A percentile compares a stretch with the other conserved stretches of the same genome.
phyloP scores from a whole-genome alignment of 2,888 invertebrate genomes.

The Spodoptera picta region DNA sequence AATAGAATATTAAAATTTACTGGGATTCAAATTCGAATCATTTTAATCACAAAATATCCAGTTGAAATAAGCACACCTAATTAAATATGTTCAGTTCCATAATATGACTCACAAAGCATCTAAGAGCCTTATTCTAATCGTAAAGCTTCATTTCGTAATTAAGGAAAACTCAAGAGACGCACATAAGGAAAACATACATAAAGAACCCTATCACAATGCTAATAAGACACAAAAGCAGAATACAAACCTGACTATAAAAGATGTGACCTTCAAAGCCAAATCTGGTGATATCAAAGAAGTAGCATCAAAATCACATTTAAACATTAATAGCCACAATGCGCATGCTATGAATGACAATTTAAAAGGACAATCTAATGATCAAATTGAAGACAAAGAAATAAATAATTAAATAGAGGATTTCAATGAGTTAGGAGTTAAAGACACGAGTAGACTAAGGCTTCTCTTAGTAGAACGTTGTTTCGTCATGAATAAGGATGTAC shows the following conservation, averaged over 20 bases:
- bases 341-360: slow-evolving; percentile 40
- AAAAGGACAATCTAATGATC: slow-evolving; percentile 61
- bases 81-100: no score
- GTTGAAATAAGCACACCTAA: no score
- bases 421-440: slow-evolving; percentile 48
- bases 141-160: no score
- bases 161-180: neutral
- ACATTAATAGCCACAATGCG: slow-evolving; percentile 41
- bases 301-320: slow-evolving; percentile 25
- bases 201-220: slow-evolving; percentile 12
- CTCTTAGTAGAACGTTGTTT: slow-evolving; percentile 46
- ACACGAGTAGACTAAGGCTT: slow-evolving; percentile 55
- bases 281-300: slow-evolving; percentile 7
- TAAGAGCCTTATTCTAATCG: no score
- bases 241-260: slow-evolving; percentile 5
- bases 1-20: no score
- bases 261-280: slow-evolving; percentile 8
- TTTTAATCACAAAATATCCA: no score
- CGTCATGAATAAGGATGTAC: slow-evolving; percentile 50
- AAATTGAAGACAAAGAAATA: slow-evolving; percentile 49
- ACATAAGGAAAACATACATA: slow-evolving; percentile 9
- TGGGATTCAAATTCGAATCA: no score
- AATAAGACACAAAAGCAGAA: slow-evolving; percentile 14
- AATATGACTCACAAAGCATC: no score
- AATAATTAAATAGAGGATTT: slow-evolving; percentile 56